phyloP scores from a whole-genome alignment of 2,888 invertebrate species.

The Liodrosophila aerea region DNA sequence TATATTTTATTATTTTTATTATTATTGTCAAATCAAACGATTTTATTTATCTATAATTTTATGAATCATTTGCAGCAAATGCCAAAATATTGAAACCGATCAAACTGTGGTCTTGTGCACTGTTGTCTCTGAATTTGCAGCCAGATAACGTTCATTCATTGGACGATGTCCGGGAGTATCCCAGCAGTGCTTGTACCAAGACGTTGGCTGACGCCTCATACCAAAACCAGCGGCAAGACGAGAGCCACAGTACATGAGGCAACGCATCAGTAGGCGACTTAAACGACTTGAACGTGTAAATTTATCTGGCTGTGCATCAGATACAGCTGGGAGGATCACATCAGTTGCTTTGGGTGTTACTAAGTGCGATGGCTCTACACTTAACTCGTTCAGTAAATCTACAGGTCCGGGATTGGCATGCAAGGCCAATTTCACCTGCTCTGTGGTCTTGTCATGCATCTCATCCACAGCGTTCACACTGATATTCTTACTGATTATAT shows the following conservation, averaged over 20 bases:
- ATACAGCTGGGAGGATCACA: no score
- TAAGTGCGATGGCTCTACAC: no score
- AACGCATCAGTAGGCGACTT: conserved; percentile 10
- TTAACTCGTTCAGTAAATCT: not conserved
- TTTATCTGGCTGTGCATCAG: not conserved
- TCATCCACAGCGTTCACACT: not conserved
- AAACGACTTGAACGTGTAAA: conserved; percentile 13
- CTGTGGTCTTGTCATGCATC: not conserved
- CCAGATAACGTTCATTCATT: conserved; percentile 1
- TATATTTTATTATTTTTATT: no score
- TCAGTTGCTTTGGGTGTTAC: no score
- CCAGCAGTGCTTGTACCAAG: conserved; percentile 63
- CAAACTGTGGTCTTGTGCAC: no score
- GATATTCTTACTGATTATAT: not conserved
- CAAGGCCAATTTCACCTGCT: conserved; percentile 22
- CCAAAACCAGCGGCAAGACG: conserved; percentile 51
- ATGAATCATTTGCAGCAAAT: no score
- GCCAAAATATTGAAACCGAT: no score
- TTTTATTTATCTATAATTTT: no score
- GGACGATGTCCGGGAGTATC: conserved; percentile 28
- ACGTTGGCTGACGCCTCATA: conserved; percentile 35
- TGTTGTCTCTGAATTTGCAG: no score
- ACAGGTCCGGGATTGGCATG: not conserved
- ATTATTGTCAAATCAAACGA: no score
- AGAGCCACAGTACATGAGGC: conserved; percentile 20